These are phyloP conservation scores for Ciconia nigra DNA, from an alignment of 2,797 vertebrate genomes.

Conservation along the genomic window DNA sequence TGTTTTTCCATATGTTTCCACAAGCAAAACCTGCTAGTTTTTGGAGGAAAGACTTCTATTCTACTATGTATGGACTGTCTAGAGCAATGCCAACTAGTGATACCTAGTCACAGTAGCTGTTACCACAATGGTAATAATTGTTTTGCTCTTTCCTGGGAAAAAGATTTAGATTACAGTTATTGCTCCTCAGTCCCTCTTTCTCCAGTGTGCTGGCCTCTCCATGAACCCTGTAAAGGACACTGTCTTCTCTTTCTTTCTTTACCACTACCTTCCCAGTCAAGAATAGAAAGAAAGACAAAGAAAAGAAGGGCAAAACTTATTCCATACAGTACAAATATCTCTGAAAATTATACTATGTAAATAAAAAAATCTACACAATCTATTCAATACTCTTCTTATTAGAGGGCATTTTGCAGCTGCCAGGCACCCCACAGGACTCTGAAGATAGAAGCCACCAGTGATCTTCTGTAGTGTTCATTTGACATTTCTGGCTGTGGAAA, in stretches of 20 bases:
- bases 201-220: neutral
- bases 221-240: neutral
- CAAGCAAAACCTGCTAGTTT: neutral
- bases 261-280: neutral
- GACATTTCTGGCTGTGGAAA: neutral
- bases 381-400: neutral
- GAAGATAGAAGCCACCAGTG: neutral
- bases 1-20: neutral
- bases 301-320: neutral
- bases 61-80: rapidly evolving
- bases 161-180: neutral
- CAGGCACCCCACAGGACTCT: neutral
- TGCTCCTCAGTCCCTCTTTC: neutral
- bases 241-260: neutral
- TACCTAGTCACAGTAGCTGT: neutral
- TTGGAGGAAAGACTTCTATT: neutral
- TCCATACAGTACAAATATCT: neutral
- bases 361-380: neutral
- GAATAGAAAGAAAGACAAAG: neutral
- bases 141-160: neutral
- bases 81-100: neutral
- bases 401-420: neutral
- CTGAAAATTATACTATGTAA: neutral
- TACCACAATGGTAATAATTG: neutral
- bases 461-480: neutral